phyloP scores from a whole-genome alignment of 2,888 invertebrate species.

The Pardosa pseudoannulata region DNA sequence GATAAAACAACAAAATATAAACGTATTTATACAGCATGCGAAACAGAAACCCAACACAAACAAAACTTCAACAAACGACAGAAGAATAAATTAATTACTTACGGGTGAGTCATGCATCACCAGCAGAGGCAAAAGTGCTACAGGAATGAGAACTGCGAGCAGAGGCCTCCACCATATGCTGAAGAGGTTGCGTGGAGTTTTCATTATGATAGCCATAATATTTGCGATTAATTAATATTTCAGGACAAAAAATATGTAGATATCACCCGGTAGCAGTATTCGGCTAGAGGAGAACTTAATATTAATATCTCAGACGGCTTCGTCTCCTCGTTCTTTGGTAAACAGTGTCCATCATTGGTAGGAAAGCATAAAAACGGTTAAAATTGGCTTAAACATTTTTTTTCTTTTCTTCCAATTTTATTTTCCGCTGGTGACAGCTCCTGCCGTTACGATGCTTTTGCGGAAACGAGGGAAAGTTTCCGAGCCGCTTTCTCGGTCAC shows the following conservation, averaged over 20 bases:
- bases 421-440: neutral
- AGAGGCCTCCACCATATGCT: constrained; percentile 52
- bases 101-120: constrained; percentile 37
- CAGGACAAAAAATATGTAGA: too few relatives aligned
- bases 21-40: too few relatives aligned
- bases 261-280: too few relatives aligned
- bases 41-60: too few relatives aligned
- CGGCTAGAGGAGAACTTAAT: too few relatives aligned
- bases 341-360: neutral
- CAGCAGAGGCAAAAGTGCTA: constrained; percentile 39
- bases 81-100: too few relatives aligned
- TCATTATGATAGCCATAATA: neutral
- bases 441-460: neutral
- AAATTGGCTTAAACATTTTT: too few relatives aligned
- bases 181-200: constrained; percentile 24
- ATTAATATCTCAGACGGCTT: neutral
- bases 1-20: too few relatives aligned
- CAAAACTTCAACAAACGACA: too few relatives aligned
- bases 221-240: too few relatives aligned
- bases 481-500: neutral
- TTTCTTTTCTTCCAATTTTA: neutral
- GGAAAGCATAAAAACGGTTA: neutral
- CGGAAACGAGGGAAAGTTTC: neutral
- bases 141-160: constrained; percentile 27
- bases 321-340: neutral